phyloP scores from a whole-genome alignment of 2,797 vertebrate species.

The Balearica regulorum region DNA sequence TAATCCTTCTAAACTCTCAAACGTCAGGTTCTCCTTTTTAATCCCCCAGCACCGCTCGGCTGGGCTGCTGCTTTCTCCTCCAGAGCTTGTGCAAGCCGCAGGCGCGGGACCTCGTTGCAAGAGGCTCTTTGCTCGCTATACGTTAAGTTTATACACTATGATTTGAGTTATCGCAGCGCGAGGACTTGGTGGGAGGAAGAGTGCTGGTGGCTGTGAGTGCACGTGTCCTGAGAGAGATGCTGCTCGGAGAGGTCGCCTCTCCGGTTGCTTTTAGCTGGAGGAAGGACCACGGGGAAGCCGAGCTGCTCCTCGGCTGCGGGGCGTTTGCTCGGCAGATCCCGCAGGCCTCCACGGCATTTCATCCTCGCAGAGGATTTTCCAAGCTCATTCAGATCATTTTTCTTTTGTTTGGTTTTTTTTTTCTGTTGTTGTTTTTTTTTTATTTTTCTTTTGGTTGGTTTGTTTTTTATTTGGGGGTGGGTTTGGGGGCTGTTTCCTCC shows the following conservation, averaged over 20 bases:
- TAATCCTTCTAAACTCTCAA: neutral
- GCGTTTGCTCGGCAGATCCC: neutral
- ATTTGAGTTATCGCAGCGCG: accelerated
- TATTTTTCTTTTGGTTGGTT: neutral
- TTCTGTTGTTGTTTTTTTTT: neutral
- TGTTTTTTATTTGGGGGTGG: neutral
- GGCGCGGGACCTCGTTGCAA: accelerated
- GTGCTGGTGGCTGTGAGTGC: neutral
- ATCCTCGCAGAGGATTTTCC: neutral
- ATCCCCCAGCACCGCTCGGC: neutral
- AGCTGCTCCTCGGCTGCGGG: neutral
- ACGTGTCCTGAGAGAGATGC: neutral
- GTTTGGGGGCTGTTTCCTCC: constrained; percentile 2
- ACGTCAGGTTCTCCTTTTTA: neutral
- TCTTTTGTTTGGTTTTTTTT: too few species aligned
- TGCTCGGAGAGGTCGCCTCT: neutral
- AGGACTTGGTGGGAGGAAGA: neutral
- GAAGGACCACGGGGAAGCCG: neutral
- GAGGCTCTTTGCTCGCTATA: accelerated
- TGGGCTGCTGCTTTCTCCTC: neutral
- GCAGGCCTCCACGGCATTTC: neutral
- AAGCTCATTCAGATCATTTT: neutral
- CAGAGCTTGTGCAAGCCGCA: neutral
- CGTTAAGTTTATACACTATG: accelerated
- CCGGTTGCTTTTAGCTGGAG: neutral